Evolutionary conservation across 2,888 invertebrate genomes (phyloP), one percentile per base, ranked within the genome.

Genomic region (Tipula lateralis): DNA sequence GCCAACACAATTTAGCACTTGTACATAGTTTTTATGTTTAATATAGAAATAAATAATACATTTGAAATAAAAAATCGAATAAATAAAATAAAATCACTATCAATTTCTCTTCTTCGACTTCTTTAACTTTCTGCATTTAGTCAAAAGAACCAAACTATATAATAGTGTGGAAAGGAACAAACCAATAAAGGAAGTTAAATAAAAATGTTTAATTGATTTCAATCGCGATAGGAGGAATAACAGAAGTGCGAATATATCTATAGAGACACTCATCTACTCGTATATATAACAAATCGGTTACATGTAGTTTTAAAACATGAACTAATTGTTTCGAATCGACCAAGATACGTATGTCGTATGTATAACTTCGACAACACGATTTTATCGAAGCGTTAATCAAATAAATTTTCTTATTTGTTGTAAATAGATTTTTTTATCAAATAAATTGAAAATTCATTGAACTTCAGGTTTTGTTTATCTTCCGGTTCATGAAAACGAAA

Each of bases 1-100:
- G 82, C 82, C 82, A 82, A 82, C 82, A 82, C 82, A 82, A 82
- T 82, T 82, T 82, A 30, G n/a, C 82, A 82, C 30, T 82, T 82
- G 82, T 82, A 82, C 29, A 82, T 82, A 82, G n/a, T 16, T 82
- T 66, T 24, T 24, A 24, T 24, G 19, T 44, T 50, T 19, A 66
- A 66, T n/a, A n/a, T 66, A 66, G 19, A 66, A 24, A 66, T 66
- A 66, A 66, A 66, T 66, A 66, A 66, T 24, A 66, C 24, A n/a
- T n/a, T 24, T 19, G 19, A 66, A 66, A 66, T 24, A 66, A 66
- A 24, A 66, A 66, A 66, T 24, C 24, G 66, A 66, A 66, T 12
- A 66, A 16, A 7, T 32, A 36, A 44, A 44, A 44, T 16, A 66
- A 24, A 66, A 66, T 66, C 24, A 12, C 66, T 66, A 66, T 66